A percentile compares a stretch with the other conserved stretches of the same genome.
Conservation (phyloP, 2,888 invertebrate species). For the Pollenia griseotomentosa region DNA sequence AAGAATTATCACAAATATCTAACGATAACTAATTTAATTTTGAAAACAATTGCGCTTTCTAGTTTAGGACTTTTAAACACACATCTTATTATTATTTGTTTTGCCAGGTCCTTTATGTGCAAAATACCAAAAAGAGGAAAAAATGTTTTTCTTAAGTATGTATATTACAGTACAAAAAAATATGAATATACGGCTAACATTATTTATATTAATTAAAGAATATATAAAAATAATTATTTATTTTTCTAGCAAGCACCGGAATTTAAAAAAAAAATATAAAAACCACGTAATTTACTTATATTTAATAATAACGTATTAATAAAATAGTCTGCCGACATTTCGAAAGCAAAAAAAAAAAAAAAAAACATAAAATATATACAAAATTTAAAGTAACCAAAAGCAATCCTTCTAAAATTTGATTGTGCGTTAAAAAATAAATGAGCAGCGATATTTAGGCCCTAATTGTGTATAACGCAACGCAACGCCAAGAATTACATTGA, state of each 20-base stretch:
- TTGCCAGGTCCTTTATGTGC: background rate
- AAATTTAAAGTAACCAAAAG: conserved; percentile 62
- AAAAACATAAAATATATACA: conserved; percentile 15
- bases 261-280: conserved; percentile 41
- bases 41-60: too few relatives aligned
- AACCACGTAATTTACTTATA: conserved; percentile 33
- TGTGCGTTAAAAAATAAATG: background rate
- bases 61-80: too few relatives aligned
- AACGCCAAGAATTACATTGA: too few relatives aligned
- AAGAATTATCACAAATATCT: too few relatives aligned
- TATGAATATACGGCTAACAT: conserved; percentile 30
- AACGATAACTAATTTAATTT: too few relatives aligned
- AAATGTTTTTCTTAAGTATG: conserved; percentile 23
- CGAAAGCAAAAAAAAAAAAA: conserved; percentile 48
- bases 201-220: conserved; percentile 14
- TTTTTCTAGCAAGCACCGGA: conserved; percentile 66
- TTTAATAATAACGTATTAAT: conserved; percentile 23
- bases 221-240: conserved; percentile 48
- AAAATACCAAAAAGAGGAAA: too few relatives aligned
- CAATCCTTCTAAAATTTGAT: conserved; percentile 53
- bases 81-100: background rate
- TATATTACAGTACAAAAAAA: conserved; percentile 58
- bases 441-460: background rate
- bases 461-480: background rate
- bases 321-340: conserved; percentile 50